A percentile compares a stretch with the other conserved stretches of the same genome.
These are phyloP conservation scores for Cheirogaleus major DNA, from an alignment of 2,797 vertebrate species.

Conservation along the genomic window DNA sequence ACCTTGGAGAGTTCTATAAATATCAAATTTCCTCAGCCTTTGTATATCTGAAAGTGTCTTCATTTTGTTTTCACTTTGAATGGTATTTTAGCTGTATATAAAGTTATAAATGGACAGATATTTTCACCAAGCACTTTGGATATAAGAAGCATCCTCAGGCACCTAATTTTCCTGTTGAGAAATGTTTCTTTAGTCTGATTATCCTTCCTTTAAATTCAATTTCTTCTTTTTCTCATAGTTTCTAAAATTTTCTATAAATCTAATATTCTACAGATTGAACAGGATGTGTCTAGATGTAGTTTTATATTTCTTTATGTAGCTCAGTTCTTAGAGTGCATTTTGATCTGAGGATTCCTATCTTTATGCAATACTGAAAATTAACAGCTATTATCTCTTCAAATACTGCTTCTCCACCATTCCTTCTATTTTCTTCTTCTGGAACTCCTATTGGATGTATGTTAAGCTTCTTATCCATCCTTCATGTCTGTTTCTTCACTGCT, in stretches of 20 bases:
- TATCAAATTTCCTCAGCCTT: background rate
- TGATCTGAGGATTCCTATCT: background rate
- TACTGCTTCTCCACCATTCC: background rate
- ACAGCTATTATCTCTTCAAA: background rate
- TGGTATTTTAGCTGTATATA: constrained; percentile 1
- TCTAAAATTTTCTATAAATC: constrained; percentile 7
- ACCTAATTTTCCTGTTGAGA: background rate
- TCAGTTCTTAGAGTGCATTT: background rate
- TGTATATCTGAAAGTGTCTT: background rate
- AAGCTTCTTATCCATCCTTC: background rate
- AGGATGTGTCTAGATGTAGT: background rate
- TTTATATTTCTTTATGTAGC: constrained; percentile 13
- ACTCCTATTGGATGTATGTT: background rate
- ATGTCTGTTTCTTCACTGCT: background rate
- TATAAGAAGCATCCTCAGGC: background rate
- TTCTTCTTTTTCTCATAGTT: constrained; percentile 5
- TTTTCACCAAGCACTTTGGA: background rate
- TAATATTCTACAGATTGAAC: background rate
- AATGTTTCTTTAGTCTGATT: background rate
- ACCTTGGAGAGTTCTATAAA: background rate
- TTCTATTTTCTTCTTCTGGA: background rate
- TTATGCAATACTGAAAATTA: background rate
- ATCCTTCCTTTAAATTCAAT: constrained; percentile 10
- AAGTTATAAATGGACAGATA: background rate
- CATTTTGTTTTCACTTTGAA: background rate